These are phyloP conservation scores for Hyperoodon ampullatus DNA, from an alignment of 2,113 vertebrate species.

Conservation along the genomic window DNA sequence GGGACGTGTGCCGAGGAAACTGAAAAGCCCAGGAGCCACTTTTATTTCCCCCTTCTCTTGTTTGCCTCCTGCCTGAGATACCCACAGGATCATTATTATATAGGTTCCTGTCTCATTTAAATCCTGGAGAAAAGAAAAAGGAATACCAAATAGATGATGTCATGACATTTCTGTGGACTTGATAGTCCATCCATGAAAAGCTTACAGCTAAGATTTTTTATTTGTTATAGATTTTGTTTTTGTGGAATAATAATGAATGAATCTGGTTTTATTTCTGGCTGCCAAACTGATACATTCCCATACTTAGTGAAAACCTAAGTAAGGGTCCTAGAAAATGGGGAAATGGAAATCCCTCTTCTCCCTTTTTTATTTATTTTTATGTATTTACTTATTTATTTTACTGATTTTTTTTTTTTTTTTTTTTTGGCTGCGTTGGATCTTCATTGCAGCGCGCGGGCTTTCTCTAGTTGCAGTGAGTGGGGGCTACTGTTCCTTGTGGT, in stretches of 20 bases:
- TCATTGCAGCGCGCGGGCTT: too few species aligned
- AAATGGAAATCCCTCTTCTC: neutral
- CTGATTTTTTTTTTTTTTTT: too few species aligned
- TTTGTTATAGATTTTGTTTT: constrained; percentile 51
- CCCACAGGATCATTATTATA: constrained; percentile 42
- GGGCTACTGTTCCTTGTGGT: too few species aligned
- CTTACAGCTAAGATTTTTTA: neutral
- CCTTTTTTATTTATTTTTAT: neutral
- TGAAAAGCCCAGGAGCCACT: constrained; percentile 72
- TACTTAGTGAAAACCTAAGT: neutral
- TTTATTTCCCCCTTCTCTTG: constrained; percentile 29
- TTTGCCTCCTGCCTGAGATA: constrained; percentile 52
- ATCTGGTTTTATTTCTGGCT: neutral
- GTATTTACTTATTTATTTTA: too few species aligned
- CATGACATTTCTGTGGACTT: constrained; percentile 6
- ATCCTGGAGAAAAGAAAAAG: neutral
- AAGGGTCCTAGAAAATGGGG: neutral
- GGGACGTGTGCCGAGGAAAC: constrained; percentile 72
- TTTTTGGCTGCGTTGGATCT: too few species aligned
- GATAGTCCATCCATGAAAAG: neutral
- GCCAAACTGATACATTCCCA: neutral
- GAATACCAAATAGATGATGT: neutral
- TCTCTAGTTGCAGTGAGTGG: too few species aligned
- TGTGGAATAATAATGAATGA: neutral
- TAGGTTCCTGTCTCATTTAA: neutral